Percentiles rank a stretch among this genome's conserved stretches.
These are phyloP conservation scores for Patiria pectinifera DNA, from an alignment of 53 echinoderm and acorn worm genomes.

Conservation along the genomic window DNA sequence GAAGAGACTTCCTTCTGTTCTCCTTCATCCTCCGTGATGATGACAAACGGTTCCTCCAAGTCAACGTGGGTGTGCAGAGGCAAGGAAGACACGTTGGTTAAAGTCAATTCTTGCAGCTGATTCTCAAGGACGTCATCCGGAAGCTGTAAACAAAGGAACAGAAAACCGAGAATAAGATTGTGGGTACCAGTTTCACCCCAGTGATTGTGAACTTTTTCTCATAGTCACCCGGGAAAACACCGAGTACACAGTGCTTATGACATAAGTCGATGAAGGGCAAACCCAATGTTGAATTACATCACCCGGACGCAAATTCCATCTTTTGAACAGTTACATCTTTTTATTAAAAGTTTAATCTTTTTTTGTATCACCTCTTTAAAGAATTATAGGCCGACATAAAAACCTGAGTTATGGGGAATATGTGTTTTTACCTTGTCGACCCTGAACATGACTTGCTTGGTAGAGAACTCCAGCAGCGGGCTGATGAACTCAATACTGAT, in stretches of 20 bases:
- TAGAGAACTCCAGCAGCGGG: conserved; percentile 94
- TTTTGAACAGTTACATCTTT: too few species aligned
- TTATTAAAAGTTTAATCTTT: too few species aligned
- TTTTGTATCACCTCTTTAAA: too few species aligned
- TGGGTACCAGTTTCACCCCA: not conserved
- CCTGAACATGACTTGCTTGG: conserved; percentile 88
- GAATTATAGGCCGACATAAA: too few species aligned
- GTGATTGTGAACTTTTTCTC: too few species aligned
- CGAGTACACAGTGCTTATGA: too few species aligned
- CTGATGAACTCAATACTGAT: conserved; percentile 97
- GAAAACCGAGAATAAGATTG: too few species aligned
- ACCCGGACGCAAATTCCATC: too few species aligned
- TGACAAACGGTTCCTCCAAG: conserved; percentile 87
- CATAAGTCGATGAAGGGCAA: too few species aligned
- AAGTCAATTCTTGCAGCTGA: conserved; percentile 79
- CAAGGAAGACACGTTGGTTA: conserved; percentile 93
- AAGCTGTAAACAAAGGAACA: conserved; percentile 47
- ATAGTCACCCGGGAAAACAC: too few species aligned
- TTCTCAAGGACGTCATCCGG: conserved; percentile 88
- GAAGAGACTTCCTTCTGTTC: conserved; percentile 56
- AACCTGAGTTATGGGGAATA: too few species aligned
- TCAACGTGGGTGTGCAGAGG: conserved; percentile 81
- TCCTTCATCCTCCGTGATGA: conserved; percentile 71
- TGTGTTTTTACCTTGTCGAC: conserved; percentile 86
- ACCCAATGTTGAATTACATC: too few species aligned